Percentiles rank a stretch among this genome's conserved stretches.
phyloP scores from a whole-genome alignment of 2,888 invertebrate species.

The Julus scandinavius region DNA sequence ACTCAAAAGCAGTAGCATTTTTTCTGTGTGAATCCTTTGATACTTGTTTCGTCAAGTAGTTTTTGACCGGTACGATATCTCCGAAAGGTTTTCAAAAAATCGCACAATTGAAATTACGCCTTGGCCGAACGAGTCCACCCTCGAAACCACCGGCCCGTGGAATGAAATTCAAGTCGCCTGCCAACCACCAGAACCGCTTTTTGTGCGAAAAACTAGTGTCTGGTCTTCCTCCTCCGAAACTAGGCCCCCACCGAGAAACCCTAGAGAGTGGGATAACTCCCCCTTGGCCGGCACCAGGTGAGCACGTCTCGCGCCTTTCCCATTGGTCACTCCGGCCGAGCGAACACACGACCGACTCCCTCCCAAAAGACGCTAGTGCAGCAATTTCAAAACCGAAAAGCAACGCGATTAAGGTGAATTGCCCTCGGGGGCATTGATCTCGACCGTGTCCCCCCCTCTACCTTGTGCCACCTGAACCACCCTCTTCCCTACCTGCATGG shows the following conservation, averaged over 20 bases:
- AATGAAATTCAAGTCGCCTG: slow-evolving; percentile 46
- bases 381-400: slow-evolving; percentile 9
- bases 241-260: slow-evolving; percentile 24
- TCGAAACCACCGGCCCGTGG: slow-evolving; percentile 15
- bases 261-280: slow-evolving; percentile 28
- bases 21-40: neutral
- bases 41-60: too few relatives aligned
- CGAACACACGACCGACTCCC: slow-evolving; percentile 5
- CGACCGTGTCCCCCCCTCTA: neutral
- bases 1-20: neutral
- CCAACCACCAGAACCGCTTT: slow-evolving; percentile 18
- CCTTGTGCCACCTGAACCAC: neutral
- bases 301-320: neutral
- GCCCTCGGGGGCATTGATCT: slow-evolving; percentile 46
- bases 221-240: slow-evolving; percentile 30
- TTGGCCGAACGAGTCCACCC: slow-evolving; percentile 22
- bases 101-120: neutral
- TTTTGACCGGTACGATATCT: too few relatives aligned
- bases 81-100: neutral
- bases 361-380: slow-evolving; percentile 10
- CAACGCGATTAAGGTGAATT: slow-evolving; percentile 43
- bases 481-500: slow-evolving; percentile 31
- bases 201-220: slow-evolving; percentile 13
- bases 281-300: slow-evolving; percentile 36
- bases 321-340: slow-evolving; percentile 40